Percentiles rank a stretch among this genome's conserved stretches.
Evolutionary conservation across 1,140 invertebrate species (phyloP).

Genomic region (Ridgeia piscesae): DNA sequence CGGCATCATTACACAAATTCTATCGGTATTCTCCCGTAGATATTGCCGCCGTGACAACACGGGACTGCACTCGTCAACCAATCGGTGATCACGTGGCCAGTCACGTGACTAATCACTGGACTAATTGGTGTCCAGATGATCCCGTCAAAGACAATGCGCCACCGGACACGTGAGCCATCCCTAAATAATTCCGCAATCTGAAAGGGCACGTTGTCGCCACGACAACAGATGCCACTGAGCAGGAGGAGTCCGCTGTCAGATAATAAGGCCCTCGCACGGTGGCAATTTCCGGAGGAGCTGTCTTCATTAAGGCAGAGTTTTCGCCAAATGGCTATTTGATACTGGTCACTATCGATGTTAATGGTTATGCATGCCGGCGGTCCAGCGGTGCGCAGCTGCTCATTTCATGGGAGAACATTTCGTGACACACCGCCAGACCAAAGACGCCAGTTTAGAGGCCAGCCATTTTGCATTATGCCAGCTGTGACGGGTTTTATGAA

Average conservation of each 20-base stretch:
- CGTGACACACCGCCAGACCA: background rate
- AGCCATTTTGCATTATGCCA: background rate
- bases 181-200: background rate
- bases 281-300: background rate
- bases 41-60: background rate
- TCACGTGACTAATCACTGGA: background rate
- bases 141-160: background rate
- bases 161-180: background rate
- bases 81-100: background rate
- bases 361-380: background rate
- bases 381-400: background rate
- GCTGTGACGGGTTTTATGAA: background rate
- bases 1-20: background rate
- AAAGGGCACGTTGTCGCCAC: background rate
- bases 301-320: background rate
- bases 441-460: background rate
- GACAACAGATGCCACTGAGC: background rate
- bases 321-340: background rate
- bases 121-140: background rate
- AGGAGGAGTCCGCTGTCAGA: background rate
- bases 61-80: background rate
- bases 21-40: background rate
- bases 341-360: conserved; percentile 1
- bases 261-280: background rate
- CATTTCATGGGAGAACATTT: background rate